Conservation (phyloP, 2,888 invertebrate species). For the Piscicola geometra region DNA sequence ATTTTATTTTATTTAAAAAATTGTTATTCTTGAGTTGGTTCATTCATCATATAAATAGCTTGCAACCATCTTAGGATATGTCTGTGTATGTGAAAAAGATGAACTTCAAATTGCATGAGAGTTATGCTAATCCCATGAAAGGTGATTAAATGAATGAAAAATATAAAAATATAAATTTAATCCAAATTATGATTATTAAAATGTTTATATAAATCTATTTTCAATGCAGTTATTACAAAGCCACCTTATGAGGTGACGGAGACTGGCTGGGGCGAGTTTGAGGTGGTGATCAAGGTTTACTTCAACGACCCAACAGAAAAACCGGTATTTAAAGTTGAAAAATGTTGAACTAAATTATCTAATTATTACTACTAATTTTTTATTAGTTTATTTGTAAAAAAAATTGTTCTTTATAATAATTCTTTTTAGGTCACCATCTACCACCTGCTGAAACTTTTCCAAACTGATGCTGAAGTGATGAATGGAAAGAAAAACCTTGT, state of each 20-base stretch:
- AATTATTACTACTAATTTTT: not conserved
- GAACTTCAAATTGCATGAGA: slow-evolving; percentile 94
- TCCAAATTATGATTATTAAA: not conserved
- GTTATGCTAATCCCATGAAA: slow-evolving; percentile 87
- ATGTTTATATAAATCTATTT: not conserved
- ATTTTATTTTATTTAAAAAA: slow-evolving; percentile 1
- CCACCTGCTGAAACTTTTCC: slow-evolving; percentile 88
- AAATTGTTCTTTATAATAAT: not conserved
- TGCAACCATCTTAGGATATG: slow-evolving; percentile 66
- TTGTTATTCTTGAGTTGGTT: not conserved
- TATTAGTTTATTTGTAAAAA: not conserved
- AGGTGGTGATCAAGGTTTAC: slow-evolving; percentile 92
- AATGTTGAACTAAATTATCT: no score
- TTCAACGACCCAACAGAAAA: slow-evolving; percentile 93
- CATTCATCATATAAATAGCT: not conserved
- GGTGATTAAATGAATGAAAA: slow-evolving; percentile 45
- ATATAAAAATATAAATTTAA: not conserved
- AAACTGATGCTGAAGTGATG: slow-evolving; percentile 63
- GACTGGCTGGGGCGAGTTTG: slow-evolving; percentile 99
- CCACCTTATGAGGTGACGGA: slow-evolving; percentile 95
- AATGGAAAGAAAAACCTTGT: slow-evolving; percentile 64
- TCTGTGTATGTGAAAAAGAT: slow-evolving; percentile 88
- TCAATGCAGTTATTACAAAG: slow-evolving; percentile 70
- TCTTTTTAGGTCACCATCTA: slow-evolving; percentile 76
- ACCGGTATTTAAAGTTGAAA: slow-evolving; percentile 79